Evolutionary conservation across 2,113 vertebrate genomes (phyloP).

Genomic region (Sinocyclocheilus rhinocerous): DNA sequence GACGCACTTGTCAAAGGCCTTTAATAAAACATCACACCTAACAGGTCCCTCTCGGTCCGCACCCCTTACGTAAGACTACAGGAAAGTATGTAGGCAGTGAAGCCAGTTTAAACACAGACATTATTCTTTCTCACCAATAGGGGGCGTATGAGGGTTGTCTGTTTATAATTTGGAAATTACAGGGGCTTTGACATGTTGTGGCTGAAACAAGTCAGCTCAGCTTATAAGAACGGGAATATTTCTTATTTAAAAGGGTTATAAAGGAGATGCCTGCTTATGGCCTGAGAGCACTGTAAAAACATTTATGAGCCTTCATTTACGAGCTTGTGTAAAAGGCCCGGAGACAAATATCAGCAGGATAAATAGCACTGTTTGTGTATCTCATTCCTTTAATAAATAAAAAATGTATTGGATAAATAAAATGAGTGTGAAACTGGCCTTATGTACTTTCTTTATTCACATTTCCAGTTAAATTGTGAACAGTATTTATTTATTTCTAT

Average conservation of each 20-base stretch:
- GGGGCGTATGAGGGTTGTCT: slow-evolving; percentile 33
- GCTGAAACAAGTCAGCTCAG: slow-evolving; percentile 9
- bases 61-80: neutral
- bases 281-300: slow-evolving; percentile 45
- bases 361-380: neutral
- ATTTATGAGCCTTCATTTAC: slow-evolving; percentile 48
- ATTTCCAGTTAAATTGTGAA: neutral
- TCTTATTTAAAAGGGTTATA: slow-evolving; percentile 56
- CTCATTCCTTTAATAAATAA: neutral
- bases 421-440: neutral
- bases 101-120: neutral
- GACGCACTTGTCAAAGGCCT: neutral
- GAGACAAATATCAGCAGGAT: slow-evolving; percentile 9
- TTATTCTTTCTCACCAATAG: slow-evolving; percentile 35
- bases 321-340: slow-evolving; percentile 14
- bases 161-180: neutral
- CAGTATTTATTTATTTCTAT: neutral
- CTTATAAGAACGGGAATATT: slow-evolving; percentile 10
- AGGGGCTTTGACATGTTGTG: slow-evolving; percentile 40
- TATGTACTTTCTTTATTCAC: neutral
- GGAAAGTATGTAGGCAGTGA: neutral
- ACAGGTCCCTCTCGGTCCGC: neutral
- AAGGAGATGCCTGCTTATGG: slow-evolving; percentile 37
- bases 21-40: slow-evolving; percentile 19
- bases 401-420: neutral